phyloP scores from a whole-genome alignment of 1,140 invertebrate species.

The Coenobita brevimanus region DNA sequence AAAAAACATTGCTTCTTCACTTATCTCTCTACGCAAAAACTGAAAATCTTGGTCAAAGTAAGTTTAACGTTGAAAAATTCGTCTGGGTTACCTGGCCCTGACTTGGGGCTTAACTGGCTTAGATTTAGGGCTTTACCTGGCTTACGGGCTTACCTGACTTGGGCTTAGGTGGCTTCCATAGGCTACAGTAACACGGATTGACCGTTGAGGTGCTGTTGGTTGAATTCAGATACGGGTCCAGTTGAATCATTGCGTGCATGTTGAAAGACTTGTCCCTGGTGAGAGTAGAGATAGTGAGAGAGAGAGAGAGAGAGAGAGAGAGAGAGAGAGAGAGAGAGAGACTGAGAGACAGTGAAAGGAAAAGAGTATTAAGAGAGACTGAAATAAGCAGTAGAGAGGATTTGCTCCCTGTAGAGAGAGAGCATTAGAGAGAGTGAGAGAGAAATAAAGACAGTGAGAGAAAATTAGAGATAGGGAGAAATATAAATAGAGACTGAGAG shows the following conservation, averaged over 20 bases:
- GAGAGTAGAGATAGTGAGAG: background rate
- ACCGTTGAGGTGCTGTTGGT: background rate
- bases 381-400: too few relatives aligned
- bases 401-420: too few relatives aligned
- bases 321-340: background rate
- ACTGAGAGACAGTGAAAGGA: too few relatives aligned
- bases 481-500: background rate
- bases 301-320: background rate
- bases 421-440: background rate
- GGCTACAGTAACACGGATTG: slow-evolving; percentile 30
- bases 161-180: slow-evolving; percentile 14
- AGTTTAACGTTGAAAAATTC: too few relatives aligned
- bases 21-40: background rate
- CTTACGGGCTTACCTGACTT: background rate
- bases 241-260: too few relatives aligned
- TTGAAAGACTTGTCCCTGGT: too few relatives aligned
- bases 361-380: too few relatives aligned
- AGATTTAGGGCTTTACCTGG: too few relatives aligned
- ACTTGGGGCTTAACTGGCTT: too few relatives aligned
- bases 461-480: background rate
- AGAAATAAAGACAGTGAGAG: background rate
- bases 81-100: too few relatives aligned
- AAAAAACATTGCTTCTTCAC: background rate
- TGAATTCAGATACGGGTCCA: background rate
- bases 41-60: too few relatives aligned